phyloP scores from a whole-genome alignment of 2,797 vertebrate species.

The Peromyscus aztecus region DNA sequence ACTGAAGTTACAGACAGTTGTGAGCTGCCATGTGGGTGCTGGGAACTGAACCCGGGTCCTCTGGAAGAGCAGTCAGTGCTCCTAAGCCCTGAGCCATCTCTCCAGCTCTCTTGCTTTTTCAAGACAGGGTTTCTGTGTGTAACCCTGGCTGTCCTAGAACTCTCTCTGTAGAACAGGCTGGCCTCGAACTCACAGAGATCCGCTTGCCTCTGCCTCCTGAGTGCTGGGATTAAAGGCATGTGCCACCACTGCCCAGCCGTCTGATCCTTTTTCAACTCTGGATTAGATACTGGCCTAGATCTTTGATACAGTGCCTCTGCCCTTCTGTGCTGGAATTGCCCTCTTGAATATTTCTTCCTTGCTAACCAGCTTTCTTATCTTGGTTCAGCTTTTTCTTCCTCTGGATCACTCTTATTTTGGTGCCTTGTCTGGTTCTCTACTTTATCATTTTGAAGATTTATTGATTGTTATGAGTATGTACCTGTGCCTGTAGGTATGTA shows the following conservation, averaged over 20 bases:
- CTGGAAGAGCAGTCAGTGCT: no score
- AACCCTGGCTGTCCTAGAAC: not conserved
- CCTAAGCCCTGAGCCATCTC: no score
- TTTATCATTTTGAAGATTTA: not conserved
- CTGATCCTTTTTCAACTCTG: constrained; percentile 6
- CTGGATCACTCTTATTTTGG: not conserved
- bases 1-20: no score
- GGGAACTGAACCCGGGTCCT: no score
- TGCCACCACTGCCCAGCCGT: no score
- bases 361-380: not conserved
- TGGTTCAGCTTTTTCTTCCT: not conserved
- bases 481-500: not conserved
- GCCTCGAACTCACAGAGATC: not conserved
- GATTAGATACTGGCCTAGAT: constrained; percentile 60
- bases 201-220: not conserved
- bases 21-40: no score
- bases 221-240: not conserved
- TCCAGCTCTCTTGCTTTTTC: not conserved
- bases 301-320: constrained; percentile 30
- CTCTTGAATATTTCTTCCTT: not conserved
- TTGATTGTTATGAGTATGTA: not conserved
- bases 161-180: not conserved
- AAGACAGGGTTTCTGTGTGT: not conserved
- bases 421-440: not conserved
- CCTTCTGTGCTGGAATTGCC: not conserved